phyloP scores from a whole-genome alignment of 2,797 vertebrate species.

The Crocidura indochinensis region DNA sequence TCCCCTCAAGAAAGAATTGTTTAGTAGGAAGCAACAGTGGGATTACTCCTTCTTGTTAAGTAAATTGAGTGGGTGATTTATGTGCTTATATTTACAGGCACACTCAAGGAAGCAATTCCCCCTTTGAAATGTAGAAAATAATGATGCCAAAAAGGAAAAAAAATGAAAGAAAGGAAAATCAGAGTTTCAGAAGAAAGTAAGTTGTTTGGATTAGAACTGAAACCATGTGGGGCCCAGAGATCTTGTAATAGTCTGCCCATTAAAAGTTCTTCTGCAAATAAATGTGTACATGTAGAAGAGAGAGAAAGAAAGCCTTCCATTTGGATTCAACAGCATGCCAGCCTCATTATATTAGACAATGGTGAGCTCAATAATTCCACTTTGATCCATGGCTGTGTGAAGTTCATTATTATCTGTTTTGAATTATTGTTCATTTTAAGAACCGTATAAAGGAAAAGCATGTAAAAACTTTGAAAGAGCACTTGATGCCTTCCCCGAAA shows the following conservation, averaged over 20 bases:
- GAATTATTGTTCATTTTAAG: slow-evolving; percentile 80
- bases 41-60: slow-evolving; percentile 43
- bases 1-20: slow-evolving; percentile 40
- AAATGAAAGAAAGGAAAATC: slow-evolving; percentile 21
- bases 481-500: slow-evolving; percentile 78
- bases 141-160: slow-evolving; percentile 4
- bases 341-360: slow-evolving; percentile 71
- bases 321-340: slow-evolving; percentile 46
- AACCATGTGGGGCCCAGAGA: slow-evolving; percentile 64
- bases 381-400: slow-evolving; percentile 72
- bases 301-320: not conserved
- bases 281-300: slow-evolving; percentile 39
- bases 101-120: slow-evolving; percentile 52
- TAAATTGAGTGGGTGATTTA: slow-evolving; percentile 52
- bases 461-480: slow-evolving; percentile 76
- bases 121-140: slow-evolving; percentile 73
- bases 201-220: slow-evolving; percentile 69
- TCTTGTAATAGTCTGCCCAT: slow-evolving; percentile 53
- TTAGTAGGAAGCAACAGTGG: slow-evolving; percentile 10
- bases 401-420: slow-evolving; percentile 80
- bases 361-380: slow-evolving; percentile 74
- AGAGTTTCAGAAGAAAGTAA: slow-evolving; percentile 68
- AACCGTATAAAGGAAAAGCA: slow-evolving; percentile 46
- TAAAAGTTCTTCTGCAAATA: slow-evolving; percentile 75
- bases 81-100: slow-evolving; percentile 55